These are phyloP conservation scores for Aricia agestis DNA, from an alignment of 1,140 invertebrate species.

Conservation along the genomic window DNA sequence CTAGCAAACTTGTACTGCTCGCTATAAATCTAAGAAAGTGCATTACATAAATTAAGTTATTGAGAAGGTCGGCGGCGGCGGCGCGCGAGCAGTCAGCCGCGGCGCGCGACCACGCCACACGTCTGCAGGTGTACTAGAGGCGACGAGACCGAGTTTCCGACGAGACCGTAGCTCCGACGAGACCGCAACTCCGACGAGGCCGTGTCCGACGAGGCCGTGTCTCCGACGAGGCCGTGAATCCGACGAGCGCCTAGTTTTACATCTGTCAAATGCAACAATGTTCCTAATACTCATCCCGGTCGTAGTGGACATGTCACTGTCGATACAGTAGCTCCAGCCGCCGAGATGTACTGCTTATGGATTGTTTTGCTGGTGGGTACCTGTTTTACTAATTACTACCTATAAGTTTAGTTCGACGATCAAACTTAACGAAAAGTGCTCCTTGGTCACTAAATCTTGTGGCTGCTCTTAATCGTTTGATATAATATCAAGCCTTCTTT, in stretches of 20 bases:
- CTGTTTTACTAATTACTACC: slow-evolving; percentile 7
- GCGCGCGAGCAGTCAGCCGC: slow-evolving; percentile 51
- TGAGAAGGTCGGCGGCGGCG: slow-evolving; percentile 60
- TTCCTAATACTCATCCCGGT: slow-evolving; percentile 55
- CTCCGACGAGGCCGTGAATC: not conserved
- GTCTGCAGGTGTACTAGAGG: slow-evolving; percentile 57
- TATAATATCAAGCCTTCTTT: too few species aligned
- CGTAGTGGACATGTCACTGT: slow-evolving; percentile 70
- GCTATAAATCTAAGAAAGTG: slow-evolving; percentile 68
- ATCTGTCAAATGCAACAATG: slow-evolving; percentile 53
- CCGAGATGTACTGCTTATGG: slow-evolving; percentile 64
- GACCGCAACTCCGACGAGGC: not conserved
- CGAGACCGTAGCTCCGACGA: not conserved
- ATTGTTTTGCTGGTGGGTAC: slow-evolving; percentile 59
- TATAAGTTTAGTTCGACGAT: too few species aligned
- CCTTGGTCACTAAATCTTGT: too few species aligned
- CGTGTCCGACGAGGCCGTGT: slow-evolving; percentile 19
- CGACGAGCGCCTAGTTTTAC: slow-evolving; percentile 60
- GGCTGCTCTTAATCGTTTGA: too few species aligned
- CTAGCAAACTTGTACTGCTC: not conserved
- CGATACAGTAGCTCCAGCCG: slow-evolving; percentile 61
- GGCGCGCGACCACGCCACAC: slow-evolving; percentile 64
- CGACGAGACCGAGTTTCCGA: slow-evolving; percentile 28
- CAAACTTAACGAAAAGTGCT: too few species aligned
- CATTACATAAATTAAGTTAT: slow-evolving; percentile 72